Conservation (phyloP, 2,888 invertebrate species). For the Alloplasta piceator region DNA sequence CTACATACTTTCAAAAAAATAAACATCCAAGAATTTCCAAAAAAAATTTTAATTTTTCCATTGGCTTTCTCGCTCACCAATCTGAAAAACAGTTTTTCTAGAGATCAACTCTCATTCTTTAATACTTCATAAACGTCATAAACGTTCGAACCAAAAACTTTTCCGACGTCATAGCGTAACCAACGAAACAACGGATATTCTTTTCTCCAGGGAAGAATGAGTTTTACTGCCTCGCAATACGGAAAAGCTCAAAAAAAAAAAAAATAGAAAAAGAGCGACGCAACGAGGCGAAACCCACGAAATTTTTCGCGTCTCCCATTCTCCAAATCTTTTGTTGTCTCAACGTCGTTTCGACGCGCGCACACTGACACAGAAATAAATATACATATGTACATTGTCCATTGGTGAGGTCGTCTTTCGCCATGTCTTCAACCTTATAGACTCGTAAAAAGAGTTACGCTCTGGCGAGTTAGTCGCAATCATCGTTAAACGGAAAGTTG, state of each 20-base stretch:
- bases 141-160: background rate
- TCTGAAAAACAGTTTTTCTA: too few relatives aligned
- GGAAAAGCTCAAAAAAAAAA: too few relatives aligned
- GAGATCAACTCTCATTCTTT: too few relatives aligned
- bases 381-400: constrained; percentile 13
- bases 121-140: too few relatives aligned
- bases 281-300: constrained; percentile 14
- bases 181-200: background rate
- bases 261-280: background rate
- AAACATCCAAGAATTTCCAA: too few relatives aligned
- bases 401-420: constrained; percentile 4
- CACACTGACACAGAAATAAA: background rate
- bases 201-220: background rate
- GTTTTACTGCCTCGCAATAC: background rate
- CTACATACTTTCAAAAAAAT: too few relatives aligned
- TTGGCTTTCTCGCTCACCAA: too few relatives aligned
- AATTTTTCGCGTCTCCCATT: constrained; percentile 1
- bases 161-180: background rate
- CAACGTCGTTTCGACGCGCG: constrained; percentile 13
- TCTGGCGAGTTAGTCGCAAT: constrained; percentile 51
- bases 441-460: constrained; percentile 49
- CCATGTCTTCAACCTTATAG: background rate
- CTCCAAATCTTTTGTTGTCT: constrained; percentile 35
- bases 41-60: too few relatives aligned
- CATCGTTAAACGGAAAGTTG: constrained; percentile 48